These are phyloP conservation scores for Acrocephalus kingi DNA, from an alignment of 2,113 vertebrate genomes.

Conservation along the genomic window DNA sequence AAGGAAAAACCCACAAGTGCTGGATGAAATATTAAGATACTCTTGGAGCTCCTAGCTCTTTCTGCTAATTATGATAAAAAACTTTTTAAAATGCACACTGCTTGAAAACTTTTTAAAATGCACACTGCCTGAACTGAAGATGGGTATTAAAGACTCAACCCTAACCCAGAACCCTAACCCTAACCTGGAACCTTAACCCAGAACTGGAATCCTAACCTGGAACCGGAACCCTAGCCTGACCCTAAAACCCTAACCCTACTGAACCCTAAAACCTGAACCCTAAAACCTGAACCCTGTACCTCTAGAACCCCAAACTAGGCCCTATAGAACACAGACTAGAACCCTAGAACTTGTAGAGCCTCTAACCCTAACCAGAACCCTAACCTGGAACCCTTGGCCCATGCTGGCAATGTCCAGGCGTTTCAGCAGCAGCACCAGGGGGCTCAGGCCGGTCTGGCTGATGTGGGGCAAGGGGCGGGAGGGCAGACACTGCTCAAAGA, in stretches of 20 bases:
- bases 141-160: slow-evolving; percentile 4
- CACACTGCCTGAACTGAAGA: slow-evolving; percentile 26
- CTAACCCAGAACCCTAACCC: neutral
- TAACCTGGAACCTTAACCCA: no score
- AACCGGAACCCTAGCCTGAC: no score
- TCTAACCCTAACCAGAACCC: neutral
- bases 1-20: neutral
- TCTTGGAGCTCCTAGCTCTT: neutral
- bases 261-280: neutral
- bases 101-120: slow-evolving; percentile 27
- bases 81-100: slow-evolving; percentile 5
- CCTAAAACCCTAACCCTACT: no score
- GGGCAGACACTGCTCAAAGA: neutral
- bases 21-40: neutral
- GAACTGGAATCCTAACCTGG: no score
- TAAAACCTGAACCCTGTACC: neutral
- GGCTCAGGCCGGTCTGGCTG: neutral
- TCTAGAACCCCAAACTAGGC: neutral
- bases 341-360: neutral
- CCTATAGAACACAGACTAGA: neutral
- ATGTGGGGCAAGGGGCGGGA: no score
- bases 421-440: neutral
- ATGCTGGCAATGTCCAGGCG: neutral
- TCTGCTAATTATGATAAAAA: slow-evolving; percentile 52
- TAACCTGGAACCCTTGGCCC: neutral